Conservation (phyloP, 2,797 vertebrate species). For the Eleutherodactylus coqui region DNA sequence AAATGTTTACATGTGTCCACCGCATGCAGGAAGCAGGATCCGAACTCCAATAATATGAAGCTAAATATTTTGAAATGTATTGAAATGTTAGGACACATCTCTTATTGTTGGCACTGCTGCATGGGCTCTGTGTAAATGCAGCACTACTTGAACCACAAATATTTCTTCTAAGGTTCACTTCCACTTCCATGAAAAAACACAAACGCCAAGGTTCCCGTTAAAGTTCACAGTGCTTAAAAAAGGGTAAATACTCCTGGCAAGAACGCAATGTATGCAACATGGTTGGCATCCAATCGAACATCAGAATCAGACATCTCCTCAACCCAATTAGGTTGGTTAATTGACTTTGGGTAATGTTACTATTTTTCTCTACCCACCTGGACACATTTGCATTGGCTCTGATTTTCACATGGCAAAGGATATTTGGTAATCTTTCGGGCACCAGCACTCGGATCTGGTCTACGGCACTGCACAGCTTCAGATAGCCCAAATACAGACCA, state of each 20-base stretch:
- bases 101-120: conserved; percentile 48
- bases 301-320: no score
- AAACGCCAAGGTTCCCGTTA: neutral
- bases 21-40: conserved; percentile 37
- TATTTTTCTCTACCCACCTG: conserved; percentile 74
- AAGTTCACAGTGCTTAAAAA: conserved; percentile 7
- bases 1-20: conserved; percentile 46
- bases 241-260: neutral
- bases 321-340: no score
- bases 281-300: neutral
- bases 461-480: conserved; percentile 91
- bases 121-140: conserved; percentile 41
- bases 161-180: conserved; percentile 43
- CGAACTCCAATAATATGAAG: conserved; percentile 37
- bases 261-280: no score
- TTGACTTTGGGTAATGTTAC: no score
- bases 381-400: conserved; percentile 88
- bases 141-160: conserved; percentile 30
- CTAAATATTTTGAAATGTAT: conserved; percentile 54
- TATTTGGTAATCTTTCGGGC: conserved; percentile 87
- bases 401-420: conserved; percentile 89
- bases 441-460: conserved; percentile 91
- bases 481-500: conserved; percentile 88
- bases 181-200: conserved; percentile 36
- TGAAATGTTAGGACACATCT: conserved; percentile 56